Percentiles rank a stretch among this genome's conserved stretches.
Conservation (phyloP, 1,140 invertebrate species). For the Drosophila bocki region DNA sequence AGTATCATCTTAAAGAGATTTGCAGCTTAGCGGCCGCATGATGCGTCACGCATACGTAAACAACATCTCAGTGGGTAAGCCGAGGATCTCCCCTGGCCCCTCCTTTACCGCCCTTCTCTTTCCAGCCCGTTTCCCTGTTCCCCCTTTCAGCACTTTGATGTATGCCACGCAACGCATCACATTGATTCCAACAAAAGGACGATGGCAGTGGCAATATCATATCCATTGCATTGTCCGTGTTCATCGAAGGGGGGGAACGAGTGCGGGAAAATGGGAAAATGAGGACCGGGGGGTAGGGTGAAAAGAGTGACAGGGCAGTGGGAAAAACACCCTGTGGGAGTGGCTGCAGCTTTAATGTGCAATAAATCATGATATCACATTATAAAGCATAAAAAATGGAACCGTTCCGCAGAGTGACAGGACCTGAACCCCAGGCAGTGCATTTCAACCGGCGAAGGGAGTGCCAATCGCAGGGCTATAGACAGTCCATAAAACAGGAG, state of each 20-base stretch:
- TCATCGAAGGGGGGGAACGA: constrained; percentile 6
- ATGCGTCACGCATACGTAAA: constrained; percentile 82
- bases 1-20: constrained; percentile 84
- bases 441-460: constrained; percentile 9
- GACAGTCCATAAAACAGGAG: no score
- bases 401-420: constrained; percentile 24
- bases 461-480: constrained; percentile 20
- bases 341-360: constrained; percentile 46
- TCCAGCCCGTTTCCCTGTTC: neutral
- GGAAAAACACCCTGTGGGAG: constrained; percentile 21
- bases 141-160: constrained; percentile 43
- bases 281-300: neutral
- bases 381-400: constrained; percentile 38
- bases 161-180: constrained; percentile 56
- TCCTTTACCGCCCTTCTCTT: neutral
- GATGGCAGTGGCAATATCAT: constrained; percentile 44
- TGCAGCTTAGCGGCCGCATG: constrained; percentile 79
- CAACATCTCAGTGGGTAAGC: constrained; percentile 45
- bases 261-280: constrained; percentile 8
- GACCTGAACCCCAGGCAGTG: constrained; percentile 13
- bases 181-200: constrained; percentile 58
- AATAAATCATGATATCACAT: constrained; percentile 66
- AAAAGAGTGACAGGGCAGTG: neutral
- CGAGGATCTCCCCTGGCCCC: constrained; percentile 16
- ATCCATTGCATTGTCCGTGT: constrained; percentile 49